Conservation (phyloP, 2,797 vertebrate genomes). For the Botia kubotai region DNA sequence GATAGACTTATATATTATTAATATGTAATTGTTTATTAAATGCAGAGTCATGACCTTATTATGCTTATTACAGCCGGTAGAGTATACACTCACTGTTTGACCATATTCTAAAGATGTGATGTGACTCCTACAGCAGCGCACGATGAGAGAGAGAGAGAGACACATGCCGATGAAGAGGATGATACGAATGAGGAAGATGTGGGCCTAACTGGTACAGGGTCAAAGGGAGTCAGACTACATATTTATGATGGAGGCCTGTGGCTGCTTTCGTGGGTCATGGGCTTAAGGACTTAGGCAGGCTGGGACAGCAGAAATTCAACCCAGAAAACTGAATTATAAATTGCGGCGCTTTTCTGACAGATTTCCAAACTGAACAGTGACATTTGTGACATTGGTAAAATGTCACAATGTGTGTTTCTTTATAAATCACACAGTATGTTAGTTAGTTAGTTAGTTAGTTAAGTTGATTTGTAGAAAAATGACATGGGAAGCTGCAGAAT, state of each 20-base stretch:
- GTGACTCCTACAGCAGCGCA: conserved; percentile 53
- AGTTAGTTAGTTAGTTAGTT: no score
- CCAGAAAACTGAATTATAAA: not conserved
- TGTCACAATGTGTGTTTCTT: no score
- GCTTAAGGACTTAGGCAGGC: not conserved
- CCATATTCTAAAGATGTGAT: conserved; percentile 76
- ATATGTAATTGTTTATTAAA: conserved; percentile 89
- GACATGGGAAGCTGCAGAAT: no score
- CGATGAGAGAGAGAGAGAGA: conserved; percentile 47
- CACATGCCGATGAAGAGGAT: conserved; percentile 62
- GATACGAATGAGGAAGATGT: conserved; percentile 49
- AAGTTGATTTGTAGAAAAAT: no score
- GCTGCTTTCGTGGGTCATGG: conserved; percentile 24
- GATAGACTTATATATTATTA: conserved; percentile 83
- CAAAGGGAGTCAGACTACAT: conserved; percentile 36
- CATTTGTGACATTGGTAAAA: not conserved
- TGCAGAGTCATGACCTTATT: conserved; percentile 84
- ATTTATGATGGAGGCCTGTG: conserved; percentile 45
- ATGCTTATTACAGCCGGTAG: conserved; percentile 75
- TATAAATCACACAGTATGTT: no score
- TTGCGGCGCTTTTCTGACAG: not conserved
- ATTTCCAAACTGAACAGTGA: no score
- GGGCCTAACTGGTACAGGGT: conserved; percentile 46
- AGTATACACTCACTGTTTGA: conserved; percentile 62
- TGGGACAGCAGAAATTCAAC: not conserved